phyloP scores from a whole-genome alignment of 2,888 invertebrate species.

The Plusia festucae region DNA sequence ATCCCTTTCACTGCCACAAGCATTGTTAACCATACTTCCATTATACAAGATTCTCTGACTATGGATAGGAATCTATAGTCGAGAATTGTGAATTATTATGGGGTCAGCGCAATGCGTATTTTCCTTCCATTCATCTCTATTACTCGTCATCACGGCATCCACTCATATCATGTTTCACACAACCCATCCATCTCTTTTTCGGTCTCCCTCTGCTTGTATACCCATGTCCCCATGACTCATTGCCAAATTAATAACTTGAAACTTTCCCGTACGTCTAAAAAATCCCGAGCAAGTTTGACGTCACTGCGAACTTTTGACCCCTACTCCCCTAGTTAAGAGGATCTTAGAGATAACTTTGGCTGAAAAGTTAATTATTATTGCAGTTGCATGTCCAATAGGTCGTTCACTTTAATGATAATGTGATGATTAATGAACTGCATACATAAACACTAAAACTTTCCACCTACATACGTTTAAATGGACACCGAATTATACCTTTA shows the following conservation, averaged over 20 bases:
- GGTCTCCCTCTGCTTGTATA: too few relatives aligned
- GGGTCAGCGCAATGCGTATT: neutral
- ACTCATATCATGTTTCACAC: too few relatives aligned
- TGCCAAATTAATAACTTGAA: too few relatives aligned
- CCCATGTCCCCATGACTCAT: too few relatives aligned
- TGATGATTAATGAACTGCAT: conserved; percentile 10
- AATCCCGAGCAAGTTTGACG: neutral
- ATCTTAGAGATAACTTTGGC: conserved; percentile 9
- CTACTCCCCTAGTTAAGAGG: neutral
- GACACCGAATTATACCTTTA: conserved; percentile 7
- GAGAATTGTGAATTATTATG: too few relatives aligned
- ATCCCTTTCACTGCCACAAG: too few relatives aligned
- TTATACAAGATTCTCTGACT: too few relatives aligned
- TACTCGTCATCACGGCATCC: too few relatives aligned
- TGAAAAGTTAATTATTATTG: conserved; percentile 27
- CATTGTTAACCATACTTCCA: too few relatives aligned
- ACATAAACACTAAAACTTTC: conserved; percentile 33
- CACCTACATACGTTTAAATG: conserved; percentile 6
- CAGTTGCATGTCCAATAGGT: conserved; percentile 25
- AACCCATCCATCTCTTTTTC: too few relatives aligned
- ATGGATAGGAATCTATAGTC: too few relatives aligned
- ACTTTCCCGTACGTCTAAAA: neutral
- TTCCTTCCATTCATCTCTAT: too few relatives aligned
- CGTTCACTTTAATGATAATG: conserved; percentile 40
- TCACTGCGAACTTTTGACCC: neutral